Evolutionary conservation across 1,140 invertebrate species (phyloP).

Genomic region (Drosophila subobscura): DNA sequence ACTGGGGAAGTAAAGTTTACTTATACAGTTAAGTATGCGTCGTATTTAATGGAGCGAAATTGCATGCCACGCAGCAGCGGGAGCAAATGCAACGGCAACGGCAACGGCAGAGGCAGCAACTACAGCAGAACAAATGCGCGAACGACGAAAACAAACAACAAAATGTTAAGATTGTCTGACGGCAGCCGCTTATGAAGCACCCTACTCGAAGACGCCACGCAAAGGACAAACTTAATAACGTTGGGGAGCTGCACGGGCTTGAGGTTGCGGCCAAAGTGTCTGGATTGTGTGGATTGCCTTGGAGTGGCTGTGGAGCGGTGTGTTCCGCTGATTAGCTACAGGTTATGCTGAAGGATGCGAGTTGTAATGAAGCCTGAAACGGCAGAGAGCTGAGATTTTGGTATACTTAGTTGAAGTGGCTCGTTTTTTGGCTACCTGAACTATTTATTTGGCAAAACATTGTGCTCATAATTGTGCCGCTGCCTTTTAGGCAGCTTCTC

Average conservation of each 20-base stretch:
- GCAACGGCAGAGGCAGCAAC: conserved; percentile 1
- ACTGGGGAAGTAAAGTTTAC: conserved; percentile 55
- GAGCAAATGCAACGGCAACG: background rate
- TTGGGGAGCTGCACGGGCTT: conserved; percentile 9
- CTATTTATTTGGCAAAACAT: conserved; percentile 10
- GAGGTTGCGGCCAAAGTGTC: conserved; percentile 37
- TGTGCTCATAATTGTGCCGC: conserved; percentile 22
- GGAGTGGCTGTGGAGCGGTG: conserved; percentile 7
- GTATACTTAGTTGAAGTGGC: conserved; percentile 28
- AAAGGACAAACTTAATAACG: conserved; percentile 48
- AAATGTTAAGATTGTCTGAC: conserved; percentile 60
- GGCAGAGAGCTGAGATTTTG: conserved; percentile 12
- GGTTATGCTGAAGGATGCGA: conserved; percentile 17
- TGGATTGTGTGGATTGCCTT: too few species aligned
- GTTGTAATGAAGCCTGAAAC: conserved; percentile 19
- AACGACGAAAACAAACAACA: conserved; percentile 52
- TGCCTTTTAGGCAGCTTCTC: conserved; percentile 13
- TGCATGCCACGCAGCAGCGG: conserved; percentile 34
- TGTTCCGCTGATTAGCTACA: conserved; percentile 36
- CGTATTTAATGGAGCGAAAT: conserved; percentile 63
- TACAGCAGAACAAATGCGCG: conserved; percentile 3
- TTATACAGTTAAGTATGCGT: conserved; percentile 61
- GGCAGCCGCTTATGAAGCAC: conserved; percentile 57
- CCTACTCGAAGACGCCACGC: conserved; percentile 31
- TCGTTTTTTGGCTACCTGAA: conserved; percentile 1